A percentile compares a stretch with the other conserved stretches of the same genome.
Evolutionary conservation across 2,797 vertebrate species (phyloP).

Genomic region (Sciurus vulgaris): DNA sequence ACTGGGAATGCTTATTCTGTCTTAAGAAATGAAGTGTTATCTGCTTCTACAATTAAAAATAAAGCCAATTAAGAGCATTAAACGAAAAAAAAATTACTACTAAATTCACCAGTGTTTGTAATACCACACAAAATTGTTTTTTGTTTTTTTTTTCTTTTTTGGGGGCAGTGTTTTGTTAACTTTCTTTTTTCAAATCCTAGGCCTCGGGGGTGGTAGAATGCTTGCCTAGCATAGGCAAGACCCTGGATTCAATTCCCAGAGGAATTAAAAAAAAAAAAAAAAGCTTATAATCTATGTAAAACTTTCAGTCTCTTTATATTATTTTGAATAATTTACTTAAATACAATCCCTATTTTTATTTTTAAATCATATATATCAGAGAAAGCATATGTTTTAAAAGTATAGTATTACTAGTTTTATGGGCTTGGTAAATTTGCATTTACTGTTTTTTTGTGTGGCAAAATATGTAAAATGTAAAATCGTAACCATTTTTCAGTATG

Average conservation of each 20-base stretch:
- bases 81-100: not conserved
- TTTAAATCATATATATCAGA: not conserved
- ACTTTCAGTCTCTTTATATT: not conserved
- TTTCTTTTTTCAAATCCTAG: not conserved
- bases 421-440: not conserved
- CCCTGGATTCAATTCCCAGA: not conserved
- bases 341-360: conserved; percentile 2
- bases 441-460: not conserved
- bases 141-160: not conserved
- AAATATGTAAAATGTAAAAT: conserved; percentile 2
- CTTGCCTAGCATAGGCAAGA: no score
- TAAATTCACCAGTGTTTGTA: not conserved
- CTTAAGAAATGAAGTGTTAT: not conserved
- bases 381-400: not conserved
- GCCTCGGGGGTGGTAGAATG: not conserved
- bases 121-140: not conserved
- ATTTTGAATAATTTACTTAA: not conserved
- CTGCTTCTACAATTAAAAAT: not conserved
- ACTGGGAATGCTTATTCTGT: not conserved
- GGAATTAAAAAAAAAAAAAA: not conserved
- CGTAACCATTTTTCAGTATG: not conserved
- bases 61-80: not conserved
- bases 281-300: conserved; percentile 16
- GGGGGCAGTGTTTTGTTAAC: not conserved
- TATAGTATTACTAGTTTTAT: not conserved